Conservation (phyloP, 1,140 invertebrate genomes). For the Uloborus diversus region DNA sequence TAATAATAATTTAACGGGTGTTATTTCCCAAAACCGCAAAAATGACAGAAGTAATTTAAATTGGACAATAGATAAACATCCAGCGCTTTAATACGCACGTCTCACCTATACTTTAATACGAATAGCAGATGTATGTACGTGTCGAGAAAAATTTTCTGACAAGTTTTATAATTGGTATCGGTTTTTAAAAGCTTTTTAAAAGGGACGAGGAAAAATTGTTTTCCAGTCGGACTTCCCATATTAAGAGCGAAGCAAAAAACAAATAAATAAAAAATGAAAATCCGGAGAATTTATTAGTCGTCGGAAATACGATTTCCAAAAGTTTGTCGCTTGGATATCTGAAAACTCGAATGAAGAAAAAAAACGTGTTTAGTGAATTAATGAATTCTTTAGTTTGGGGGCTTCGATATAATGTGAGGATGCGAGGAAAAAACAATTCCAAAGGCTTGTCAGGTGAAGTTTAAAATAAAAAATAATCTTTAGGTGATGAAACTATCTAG, state of each 20-base stretch:
- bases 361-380: slow-evolving; percentile 15
- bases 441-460: neutral
- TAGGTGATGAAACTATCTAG: too few relatives aligned
- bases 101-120: neutral
- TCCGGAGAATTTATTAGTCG: slow-evolving; percentile 24
- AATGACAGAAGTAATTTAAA: slow-evolving; percentile 56
- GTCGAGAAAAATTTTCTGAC: slow-evolving; percentile 40
- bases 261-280: slow-evolving; percentile 1
- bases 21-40: slow-evolving; percentile 49
- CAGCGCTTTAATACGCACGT: slow-evolving; percentile 7
- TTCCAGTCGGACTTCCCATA: slow-evolving; percentile 16
- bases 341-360: slow-evolving; percentile 4
- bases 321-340: slow-evolving; percentile 6
- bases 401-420: slow-evolving; percentile 3
- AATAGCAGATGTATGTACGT: neutral
- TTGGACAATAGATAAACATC: slow-evolving; percentile 55
- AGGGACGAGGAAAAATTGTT: slow-evolving; percentile 19
- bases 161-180: slow-evolving; percentile 56
- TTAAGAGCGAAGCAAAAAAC: neutral
- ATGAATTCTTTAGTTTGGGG: slow-evolving; percentile 11
- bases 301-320: slow-evolving; percentile 11
- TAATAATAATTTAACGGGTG: slow-evolving; percentile 38
- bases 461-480: neutral
- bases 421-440: neutral
- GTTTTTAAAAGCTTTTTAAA: slow-evolving; percentile 47